phyloP scores from a whole-genome alignment of 2,888 invertebrate species.

The Atrina japonica region DNA sequence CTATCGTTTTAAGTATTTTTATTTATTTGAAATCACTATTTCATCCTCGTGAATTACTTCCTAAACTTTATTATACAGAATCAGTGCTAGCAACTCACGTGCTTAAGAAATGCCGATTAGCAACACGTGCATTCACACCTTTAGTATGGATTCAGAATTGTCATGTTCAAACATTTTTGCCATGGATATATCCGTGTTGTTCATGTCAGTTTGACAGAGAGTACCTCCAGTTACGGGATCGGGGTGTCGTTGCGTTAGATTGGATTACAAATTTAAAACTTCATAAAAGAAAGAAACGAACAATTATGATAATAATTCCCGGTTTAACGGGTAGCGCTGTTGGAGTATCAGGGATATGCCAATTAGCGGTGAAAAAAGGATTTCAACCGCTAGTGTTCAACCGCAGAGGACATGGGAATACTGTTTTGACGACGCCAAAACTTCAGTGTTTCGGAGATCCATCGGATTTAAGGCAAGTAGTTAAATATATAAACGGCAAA shows the following conservation, averaged over 20 bases:
- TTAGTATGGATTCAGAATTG: slow-evolving; percentile 66
- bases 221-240: slow-evolving; percentile 72
- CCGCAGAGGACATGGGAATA: slow-evolving; percentile 69
- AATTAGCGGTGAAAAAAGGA: slow-evolving; percentile 61
- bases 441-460: slow-evolving; percentile 73
- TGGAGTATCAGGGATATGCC: slow-evolving; percentile 57
- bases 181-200: slow-evolving; percentile 51
- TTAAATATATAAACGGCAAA: slow-evolving; percentile 65
- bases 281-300: slow-evolving; percentile 57
- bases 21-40: slow-evolving; percentile 62
- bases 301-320: slow-evolving; percentile 69
- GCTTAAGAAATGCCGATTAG: slow-evolving; percentile 64
- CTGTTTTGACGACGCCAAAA: slow-evolving; percentile 70
- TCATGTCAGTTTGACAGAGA: slow-evolving; percentile 63
- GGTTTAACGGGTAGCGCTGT: slow-evolving; percentile 66
- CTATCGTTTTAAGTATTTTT: slow-evolving; percentile 54
- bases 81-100: slow-evolving; percentile 71
- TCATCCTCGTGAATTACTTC: slow-evolving; percentile 51
- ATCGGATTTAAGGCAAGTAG: slow-evolving; percentile 71
- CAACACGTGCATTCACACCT: slow-evolving; percentile 64
- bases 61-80: slow-evolving; percentile 70
- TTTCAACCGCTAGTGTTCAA: slow-evolving; percentile 74
- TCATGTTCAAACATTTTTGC: slow-evolving; percentile 71
- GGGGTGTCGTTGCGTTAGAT: slow-evolving; percentile 74
- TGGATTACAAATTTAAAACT: slow-evolving; percentile 65